Percentiles rank a stretch among this genome's conserved stretches.
Conservation (phyloP, 2,113 vertebrate species). For the Pitta sordida region DNA sequence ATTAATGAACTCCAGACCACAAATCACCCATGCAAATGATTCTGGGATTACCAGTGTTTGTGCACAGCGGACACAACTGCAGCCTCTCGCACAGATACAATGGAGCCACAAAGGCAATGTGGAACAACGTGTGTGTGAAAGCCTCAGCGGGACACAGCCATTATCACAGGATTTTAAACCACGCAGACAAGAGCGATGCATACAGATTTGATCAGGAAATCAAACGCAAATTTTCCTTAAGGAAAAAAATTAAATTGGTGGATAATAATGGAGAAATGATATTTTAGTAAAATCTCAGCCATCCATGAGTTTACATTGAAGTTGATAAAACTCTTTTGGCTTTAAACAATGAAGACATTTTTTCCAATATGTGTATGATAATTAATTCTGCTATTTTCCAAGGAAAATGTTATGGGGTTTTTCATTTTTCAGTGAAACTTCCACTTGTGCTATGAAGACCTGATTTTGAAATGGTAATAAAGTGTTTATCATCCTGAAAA, state of each 20-base stretch:
- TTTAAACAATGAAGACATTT: neutral
- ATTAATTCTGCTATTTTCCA: neutral
- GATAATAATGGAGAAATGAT: neutral
- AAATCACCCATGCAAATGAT: conserved; percentile 15
- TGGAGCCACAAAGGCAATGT: neutral
- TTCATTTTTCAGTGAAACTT: neutral
- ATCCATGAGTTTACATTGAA: neutral
- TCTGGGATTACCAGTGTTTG: neutral
- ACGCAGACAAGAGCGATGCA: neutral
- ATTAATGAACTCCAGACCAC: conserved; percentile 11
- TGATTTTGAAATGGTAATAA: neutral
- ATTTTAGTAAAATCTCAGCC: neutral
- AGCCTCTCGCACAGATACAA: neutral
- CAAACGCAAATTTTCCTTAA: neutral
- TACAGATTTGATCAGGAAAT: neutral
- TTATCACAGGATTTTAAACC: neutral
- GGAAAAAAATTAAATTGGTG: neutral
- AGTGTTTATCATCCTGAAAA: neutral
- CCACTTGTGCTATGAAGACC: neutral
- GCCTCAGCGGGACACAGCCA: neutral
- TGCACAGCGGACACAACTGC: neutral
- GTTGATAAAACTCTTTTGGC: neutral
- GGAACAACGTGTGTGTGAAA: neutral
- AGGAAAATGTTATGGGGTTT: neutral
- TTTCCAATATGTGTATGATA: neutral